A percentile compares a stretch with the other conserved stretches of the same genome.
phyloP scores from a whole-genome alignment of 2,888 invertebrate species.

The Laspeyria flexula region DNA sequence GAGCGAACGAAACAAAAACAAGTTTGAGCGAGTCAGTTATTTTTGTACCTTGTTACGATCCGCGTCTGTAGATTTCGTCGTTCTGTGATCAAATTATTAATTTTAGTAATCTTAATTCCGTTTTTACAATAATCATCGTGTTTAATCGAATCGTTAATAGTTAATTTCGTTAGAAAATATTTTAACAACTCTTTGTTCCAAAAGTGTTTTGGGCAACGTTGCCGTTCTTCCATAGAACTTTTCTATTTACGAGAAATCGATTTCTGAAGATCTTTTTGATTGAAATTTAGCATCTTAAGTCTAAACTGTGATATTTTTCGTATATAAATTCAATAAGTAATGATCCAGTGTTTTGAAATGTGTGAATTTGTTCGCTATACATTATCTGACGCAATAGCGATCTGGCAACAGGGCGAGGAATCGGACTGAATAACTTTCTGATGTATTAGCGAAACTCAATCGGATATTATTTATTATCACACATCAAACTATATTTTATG shows the following conservation, averaged over 20 bases:
- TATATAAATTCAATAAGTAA: slow-evolving; percentile 59
- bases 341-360: slow-evolving; percentile 77
- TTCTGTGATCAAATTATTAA: slow-evolving; percentile 28
- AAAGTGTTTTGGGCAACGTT: slow-evolving; percentile 70
- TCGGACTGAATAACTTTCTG: slow-evolving; percentile 69
- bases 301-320: slow-evolving; percentile 37
- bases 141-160: slow-evolving; percentile 8
- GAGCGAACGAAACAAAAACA: slow-evolving; percentile 66
- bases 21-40: slow-evolving; percentile 58
- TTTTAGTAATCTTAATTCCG: slow-evolving; percentile 10
- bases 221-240: slow-evolving; percentile 65
- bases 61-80: slow-evolving; percentile 29
- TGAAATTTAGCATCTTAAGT: slow-evolving; percentile 19
- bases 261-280: slow-evolving; percentile 9
- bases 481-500: slow-evolving; percentile 64
- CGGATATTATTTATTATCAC: slow-evolving; percentile 57
- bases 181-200: slow-evolving; percentile 64
- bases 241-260: slow-evolving; percentile 43
- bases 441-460: slow-evolving; percentile 70
- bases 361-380: slow-evolving; percentile 72
- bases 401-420: slow-evolving; percentile 81
- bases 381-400: slow-evolving; percentile 83
- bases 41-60: slow-evolving; percentile 49
- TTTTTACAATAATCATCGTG: slow-evolving; percentile 3
- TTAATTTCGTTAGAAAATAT: slow-evolving; percentile 13